These are phyloP conservation scores for Orcinus orca DNA, from an alignment of 2,113 vertebrate genomes.

Conservation along the genomic window DNA sequence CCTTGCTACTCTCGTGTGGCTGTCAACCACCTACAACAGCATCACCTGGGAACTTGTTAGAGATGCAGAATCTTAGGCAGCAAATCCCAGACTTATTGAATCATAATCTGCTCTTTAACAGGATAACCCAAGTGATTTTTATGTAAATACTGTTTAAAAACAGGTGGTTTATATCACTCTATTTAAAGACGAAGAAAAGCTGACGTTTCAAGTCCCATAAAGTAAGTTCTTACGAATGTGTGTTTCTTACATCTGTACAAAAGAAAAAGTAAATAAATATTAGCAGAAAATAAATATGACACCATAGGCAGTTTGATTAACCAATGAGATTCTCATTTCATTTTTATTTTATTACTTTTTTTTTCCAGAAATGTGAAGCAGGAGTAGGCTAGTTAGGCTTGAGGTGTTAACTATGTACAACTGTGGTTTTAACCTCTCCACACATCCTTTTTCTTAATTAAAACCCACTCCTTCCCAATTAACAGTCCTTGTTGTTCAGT, in stretches of 20 bases:
- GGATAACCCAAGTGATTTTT: neutral
- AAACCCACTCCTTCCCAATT: neutral
- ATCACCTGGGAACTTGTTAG: neutral
- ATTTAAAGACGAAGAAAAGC: neutral
- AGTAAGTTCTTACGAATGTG: neutral
- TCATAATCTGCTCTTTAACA: neutral
- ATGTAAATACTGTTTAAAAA: neutral
- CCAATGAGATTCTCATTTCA: neutral
- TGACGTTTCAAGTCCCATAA: neutral
- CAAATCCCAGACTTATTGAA: neutral
- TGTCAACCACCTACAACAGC: neutral
- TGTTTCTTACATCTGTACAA: neutral
- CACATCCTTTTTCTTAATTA: neutral
- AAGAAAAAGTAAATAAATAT: neutral
- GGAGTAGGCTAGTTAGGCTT: neutral
- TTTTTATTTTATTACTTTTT: neutral
- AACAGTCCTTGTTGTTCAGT: neutral
- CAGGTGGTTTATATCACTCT: neutral
- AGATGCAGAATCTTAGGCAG: neutral
- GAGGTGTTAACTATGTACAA: neutral
- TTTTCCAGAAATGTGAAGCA: neutral
- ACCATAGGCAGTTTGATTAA: neutral
- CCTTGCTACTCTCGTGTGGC: neutral
- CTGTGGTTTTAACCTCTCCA: neutral
- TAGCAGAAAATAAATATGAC: neutral